Percentiles rank a stretch among this genome's conserved stretches.
Conservation (phyloP, 2,888 invertebrate species). For the Sclerodermus sp. region DNA sequence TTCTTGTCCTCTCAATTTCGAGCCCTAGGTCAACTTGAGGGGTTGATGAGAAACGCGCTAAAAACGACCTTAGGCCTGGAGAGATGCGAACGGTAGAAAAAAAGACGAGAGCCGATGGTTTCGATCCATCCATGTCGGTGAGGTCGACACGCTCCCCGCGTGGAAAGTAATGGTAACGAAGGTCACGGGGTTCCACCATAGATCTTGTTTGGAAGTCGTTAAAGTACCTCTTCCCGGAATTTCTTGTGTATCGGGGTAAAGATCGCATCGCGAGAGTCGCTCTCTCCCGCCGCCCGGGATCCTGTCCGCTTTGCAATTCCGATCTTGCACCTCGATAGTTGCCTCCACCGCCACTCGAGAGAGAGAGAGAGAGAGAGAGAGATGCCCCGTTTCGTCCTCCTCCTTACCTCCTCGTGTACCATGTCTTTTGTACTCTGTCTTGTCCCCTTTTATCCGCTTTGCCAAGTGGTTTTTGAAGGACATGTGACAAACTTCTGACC, state of each 20-base stretch:
- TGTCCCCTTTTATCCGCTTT: too few species aligned
- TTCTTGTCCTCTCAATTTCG: too few species aligned
- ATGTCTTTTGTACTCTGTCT: too few species aligned
- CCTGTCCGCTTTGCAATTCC: constrained; percentile 55
- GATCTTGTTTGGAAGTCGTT: constrained; percentile 56
- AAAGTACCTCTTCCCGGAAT: constrained; percentile 55
- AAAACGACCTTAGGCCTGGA: not conserved
- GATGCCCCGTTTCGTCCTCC: constrained; percentile 34
- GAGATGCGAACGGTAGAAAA: not conserved
- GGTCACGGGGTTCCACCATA: constrained; percentile 48
- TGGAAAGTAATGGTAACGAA: constrained; percentile 45
- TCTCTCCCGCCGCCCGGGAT: constrained; percentile 39
- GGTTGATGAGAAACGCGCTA: too few species aligned
- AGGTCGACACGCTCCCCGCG: constrained; percentile 21
- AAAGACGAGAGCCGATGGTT: constrained; percentile 9
- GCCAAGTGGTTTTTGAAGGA: too few species aligned
- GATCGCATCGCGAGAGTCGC: constrained; percentile 39
- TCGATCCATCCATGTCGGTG: constrained; percentile 10
- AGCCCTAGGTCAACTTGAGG: too few species aligned
- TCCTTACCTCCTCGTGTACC: constrained; percentile 25
- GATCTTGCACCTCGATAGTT: constrained; percentile 55
- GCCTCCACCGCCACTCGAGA: constrained; percentile 24
- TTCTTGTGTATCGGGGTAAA: constrained; percentile 49
- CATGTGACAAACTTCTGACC: too few species aligned
- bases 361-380: too few species aligned